phyloP scores from a whole-genome alignment of 2,797 vertebrate species.

The Gobio occitaniae region DNA sequence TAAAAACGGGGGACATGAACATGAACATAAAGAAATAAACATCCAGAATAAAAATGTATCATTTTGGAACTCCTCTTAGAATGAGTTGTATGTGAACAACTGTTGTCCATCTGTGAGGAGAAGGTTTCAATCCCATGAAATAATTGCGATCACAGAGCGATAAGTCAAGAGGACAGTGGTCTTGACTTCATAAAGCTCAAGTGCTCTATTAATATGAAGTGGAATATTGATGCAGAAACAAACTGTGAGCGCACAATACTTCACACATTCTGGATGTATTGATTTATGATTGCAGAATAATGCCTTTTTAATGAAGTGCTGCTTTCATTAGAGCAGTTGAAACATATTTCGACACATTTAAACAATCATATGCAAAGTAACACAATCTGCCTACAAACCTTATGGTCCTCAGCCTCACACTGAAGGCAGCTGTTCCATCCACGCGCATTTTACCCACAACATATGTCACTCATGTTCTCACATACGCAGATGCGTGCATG shows the following conservation, averaged over 20 bases:
- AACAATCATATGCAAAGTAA: slow-evolving; percentile 38
- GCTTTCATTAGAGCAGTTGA: slow-evolving; percentile 20
- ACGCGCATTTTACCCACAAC: slow-evolving; percentile 16
- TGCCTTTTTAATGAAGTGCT: slow-evolving; percentile 32
- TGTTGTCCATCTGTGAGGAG: not conserved
- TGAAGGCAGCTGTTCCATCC: slow-evolving; percentile 33
- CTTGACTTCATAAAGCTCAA: slow-evolving; percentile 2
- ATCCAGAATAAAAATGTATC: not conserved
- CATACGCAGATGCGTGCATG: slow-evolving; percentile 4
- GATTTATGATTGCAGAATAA: slow-evolving; percentile 24
- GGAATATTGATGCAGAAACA: not conserved
- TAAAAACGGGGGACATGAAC: not conserved
- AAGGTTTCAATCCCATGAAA: not conserved
- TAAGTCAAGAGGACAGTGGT: not conserved
- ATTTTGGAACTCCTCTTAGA: not conserved
- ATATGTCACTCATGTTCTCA: slow-evolving; percentile 35
- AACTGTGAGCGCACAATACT: not conserved
- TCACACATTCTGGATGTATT: slow-evolving; percentile 5
- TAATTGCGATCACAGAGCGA: not conserved
- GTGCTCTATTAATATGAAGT: slow-evolving; percentile 29
- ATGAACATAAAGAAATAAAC: not conserved
- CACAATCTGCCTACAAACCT: slow-evolving; percentile 43
- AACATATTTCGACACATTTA: slow-evolving; percentile 35
- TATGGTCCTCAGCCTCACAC: slow-evolving; percentile 7
- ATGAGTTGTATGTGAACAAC: not conserved